Percentiles rank a stretch among this genome's conserved stretches.
These are phyloP conservation scores for Sturnus vulgaris DNA, from an alignment of 2,113 vertebrate genomes.

Conservation along the genomic window DNA sequence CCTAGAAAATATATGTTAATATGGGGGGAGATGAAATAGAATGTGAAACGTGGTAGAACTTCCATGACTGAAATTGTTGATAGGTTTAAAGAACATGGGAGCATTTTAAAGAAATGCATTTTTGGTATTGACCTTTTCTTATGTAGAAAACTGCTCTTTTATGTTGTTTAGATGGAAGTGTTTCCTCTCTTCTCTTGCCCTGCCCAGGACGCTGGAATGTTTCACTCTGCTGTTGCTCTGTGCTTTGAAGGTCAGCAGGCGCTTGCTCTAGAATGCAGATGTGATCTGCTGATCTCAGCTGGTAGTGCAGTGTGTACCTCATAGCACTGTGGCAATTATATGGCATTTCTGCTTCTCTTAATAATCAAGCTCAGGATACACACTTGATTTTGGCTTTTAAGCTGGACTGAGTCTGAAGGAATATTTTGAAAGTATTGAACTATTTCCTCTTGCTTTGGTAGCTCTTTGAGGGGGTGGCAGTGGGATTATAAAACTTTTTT, in stretches of 20 bases:
- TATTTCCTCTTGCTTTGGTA: neutral
- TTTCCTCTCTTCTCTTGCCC: neutral
- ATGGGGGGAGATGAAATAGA: neutral
- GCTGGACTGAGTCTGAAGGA: neutral
- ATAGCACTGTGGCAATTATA: neutral
- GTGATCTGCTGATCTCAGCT: neutral
- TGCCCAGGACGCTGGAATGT: neutral
- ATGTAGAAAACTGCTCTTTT: neutral
- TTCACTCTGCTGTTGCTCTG: accelerated
- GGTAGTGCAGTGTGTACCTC: neutral
- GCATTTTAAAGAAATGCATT: neutral
- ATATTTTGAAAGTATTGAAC: neutral
- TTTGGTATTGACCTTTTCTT: neutral
- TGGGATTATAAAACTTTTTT: neutral
- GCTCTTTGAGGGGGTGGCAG: neutral
- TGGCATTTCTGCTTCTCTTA: neutral
- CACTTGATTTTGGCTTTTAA: neutral
- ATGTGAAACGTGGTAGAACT: neutral
- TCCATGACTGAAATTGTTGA: neutral
- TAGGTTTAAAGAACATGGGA: neutral
- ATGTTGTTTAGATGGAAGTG: neutral
- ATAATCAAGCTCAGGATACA: neutral
- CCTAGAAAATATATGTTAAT: neutral
- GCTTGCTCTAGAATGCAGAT: neutral
- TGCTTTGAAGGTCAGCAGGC: neutral